phyloP scores from a whole-genome alignment of 92 coral and sea anemone genomes.

The Scolanthus callimorphus region DNA sequence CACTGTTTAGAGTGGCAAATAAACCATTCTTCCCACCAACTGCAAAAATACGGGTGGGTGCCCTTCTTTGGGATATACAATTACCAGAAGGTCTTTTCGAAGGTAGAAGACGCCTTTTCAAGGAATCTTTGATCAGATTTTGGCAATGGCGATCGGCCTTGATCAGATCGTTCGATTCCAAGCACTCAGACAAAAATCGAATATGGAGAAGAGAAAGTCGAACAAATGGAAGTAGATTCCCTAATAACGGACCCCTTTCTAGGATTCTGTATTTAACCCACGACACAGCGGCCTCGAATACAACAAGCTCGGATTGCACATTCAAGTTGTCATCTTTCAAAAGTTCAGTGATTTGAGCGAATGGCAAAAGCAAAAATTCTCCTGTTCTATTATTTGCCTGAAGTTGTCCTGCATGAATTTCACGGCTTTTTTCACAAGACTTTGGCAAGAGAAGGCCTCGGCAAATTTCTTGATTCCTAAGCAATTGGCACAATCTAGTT shows the following conservation, averaged over 20 bases:
- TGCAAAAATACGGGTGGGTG: constrained; percentile 75
- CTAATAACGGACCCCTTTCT: constrained; percentile 59
- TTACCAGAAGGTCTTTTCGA: constrained; percentile 42
- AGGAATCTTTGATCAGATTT: constrained; percentile 59
- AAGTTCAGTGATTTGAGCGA: constrained; percentile 56
- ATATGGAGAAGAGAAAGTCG: constrained; percentile 64
- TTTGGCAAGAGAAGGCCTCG: constrained; percentile 76
- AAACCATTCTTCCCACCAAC: constrained; percentile 91
- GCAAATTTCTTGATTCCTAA: constrained; percentile 82
- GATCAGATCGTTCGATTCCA: constrained; percentile 71
- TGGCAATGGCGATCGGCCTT: constrained; percentile 67
- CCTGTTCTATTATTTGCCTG: constrained; percentile 59
- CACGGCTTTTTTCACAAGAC: constrained; percentile 56
- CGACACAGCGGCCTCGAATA: constrained; percentile 77
- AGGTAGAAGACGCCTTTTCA: constrained; percentile 56
- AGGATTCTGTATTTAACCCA: constrained; percentile 68
- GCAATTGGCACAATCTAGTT: constrained; percentile 84
- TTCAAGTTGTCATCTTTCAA: constrained; percentile 70
- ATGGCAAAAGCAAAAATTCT: constrained; percentile 66
- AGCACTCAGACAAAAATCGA: constrained; percentile 57
- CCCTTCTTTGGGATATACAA: constrained; percentile 33
- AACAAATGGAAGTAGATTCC: constrained; percentile 57
- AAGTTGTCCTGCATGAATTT: constrained; percentile 72
- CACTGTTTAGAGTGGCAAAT: constrained; percentile 88
- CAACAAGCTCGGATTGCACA: constrained; percentile 82